These are phyloP conservation scores for Alethe diademata DNA, from an alignment of 2,113 vertebrate genomes.

Conservation along the genomic window DNA sequence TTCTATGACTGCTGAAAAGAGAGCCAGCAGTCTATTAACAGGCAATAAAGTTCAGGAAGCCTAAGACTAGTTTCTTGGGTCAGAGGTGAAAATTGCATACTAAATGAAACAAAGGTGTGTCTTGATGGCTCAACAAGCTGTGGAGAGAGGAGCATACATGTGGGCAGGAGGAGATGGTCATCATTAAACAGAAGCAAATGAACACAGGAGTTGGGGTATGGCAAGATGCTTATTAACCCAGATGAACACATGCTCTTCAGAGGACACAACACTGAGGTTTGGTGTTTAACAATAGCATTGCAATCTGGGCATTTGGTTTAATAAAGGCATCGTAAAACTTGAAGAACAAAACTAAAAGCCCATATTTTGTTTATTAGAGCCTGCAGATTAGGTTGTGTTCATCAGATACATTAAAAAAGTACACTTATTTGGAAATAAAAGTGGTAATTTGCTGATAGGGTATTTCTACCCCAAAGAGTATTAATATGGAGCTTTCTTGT, in stretches of 20 bases:
- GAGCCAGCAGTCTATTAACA: constrained; percentile 86
- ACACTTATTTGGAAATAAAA: not conserved
- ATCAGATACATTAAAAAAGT: not conserved
- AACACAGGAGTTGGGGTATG: not conserved
- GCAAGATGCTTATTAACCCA: constrained; percentile 19
- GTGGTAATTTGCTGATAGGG: not conserved
- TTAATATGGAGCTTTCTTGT: constrained; percentile 54
- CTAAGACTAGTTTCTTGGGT: constrained; percentile 84
- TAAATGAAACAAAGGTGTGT: constrained; percentile 85
- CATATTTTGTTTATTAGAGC: not conserved
- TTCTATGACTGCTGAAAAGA: constrained; percentile 82
- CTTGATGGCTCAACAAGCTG: constrained; percentile 77
- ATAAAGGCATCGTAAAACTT: constrained; percentile 5
- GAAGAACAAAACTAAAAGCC: not conserved
- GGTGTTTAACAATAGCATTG: not conserved
- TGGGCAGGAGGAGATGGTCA: constrained; percentile 59
- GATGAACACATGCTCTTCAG: not conserved
- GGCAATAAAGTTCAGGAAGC: constrained; percentile 88
- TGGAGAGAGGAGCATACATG: constrained; percentile 44
- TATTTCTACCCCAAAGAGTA: constrained; percentile 59
- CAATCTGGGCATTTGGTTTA: not conserved
- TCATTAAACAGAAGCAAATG: constrained; percentile 71
- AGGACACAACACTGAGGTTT: not conserved
- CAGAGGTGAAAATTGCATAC: constrained; percentile 84
- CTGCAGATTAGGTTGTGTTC: not conserved